Conservation (phyloP, 2,113 vertebrate species). For the Chaetodon trifascialis region DNA sequence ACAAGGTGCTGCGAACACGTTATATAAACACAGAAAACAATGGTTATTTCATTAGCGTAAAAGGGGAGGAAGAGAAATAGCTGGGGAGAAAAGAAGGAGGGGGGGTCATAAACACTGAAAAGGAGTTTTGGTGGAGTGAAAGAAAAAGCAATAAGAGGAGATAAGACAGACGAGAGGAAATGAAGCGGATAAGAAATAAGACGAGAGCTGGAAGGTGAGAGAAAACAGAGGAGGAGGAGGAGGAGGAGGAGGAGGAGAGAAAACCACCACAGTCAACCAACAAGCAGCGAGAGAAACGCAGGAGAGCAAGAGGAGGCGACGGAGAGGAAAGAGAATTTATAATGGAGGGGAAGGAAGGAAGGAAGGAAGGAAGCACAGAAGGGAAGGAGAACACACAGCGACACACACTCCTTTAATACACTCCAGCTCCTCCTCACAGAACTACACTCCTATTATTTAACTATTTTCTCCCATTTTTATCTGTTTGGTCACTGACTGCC, state of each 20-base stretch:
- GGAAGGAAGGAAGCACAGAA: background rate
- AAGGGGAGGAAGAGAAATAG: background rate
- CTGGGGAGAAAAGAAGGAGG: background rate
- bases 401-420: too few species aligned
- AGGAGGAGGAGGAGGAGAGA: background rate
- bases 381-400: background rate
- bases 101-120: background rate
- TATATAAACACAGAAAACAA: background rate
- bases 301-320: background rate
- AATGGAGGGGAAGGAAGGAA: background rate
- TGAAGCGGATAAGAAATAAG: background rate
- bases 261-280: background rate
- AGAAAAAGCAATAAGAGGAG: too few species aligned
- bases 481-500: too few species aligned
- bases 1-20: background rate
- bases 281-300: background rate
- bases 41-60: too few species aligned
- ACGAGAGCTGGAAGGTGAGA: background rate
- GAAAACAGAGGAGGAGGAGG: background rate
- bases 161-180: conserved; percentile 3
- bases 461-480: too few species aligned
- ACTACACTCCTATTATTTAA: too few species aligned
- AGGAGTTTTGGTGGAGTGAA: too few species aligned
- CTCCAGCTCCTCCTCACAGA: too few species aligned
- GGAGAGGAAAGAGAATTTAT: background rate